phyloP scores from a whole-genome alignment of 2,888 invertebrate genomes.

The Pollenia griseotomentosa region DNA sequence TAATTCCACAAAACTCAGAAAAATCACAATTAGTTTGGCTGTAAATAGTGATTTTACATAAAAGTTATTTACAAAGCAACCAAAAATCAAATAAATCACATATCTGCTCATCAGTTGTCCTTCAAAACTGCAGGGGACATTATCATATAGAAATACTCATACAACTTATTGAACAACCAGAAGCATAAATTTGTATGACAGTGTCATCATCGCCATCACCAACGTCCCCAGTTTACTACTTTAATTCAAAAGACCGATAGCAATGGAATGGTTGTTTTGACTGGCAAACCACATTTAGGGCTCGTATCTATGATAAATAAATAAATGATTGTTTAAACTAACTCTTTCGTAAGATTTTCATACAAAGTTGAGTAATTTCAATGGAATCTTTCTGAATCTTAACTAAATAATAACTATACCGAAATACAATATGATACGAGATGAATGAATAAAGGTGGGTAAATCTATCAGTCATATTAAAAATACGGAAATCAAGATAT shows the following conservation, averaged over 20 bases:
- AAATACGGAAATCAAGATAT: too few species aligned
- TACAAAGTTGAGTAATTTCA: slow-evolving; percentile 32
- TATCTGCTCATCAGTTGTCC: background rate
- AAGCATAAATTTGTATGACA: slow-evolving; percentile 25
- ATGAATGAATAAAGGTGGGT: slow-evolving; percentile 14
- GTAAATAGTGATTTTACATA: too few species aligned
- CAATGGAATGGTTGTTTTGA: slow-evolving; percentile 2
- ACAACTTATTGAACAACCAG: slow-evolving; percentile 13
- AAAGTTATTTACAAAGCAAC: too few species aligned
- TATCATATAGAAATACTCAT: background rate
- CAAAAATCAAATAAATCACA: too few species aligned
- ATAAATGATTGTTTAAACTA: slow-evolving; percentile 30
- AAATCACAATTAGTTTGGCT: too few species aligned
- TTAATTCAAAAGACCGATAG: background rate
- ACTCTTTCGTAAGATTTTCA: slow-evolving; percentile 24
- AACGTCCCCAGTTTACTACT: background rate
- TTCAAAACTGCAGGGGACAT: slow-evolving; percentile 13
- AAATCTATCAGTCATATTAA: background rate
- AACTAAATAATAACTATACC: background rate
- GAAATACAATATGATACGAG: background rate
- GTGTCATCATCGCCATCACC: slow-evolving; percentile 25
- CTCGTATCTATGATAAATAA: slow-evolving; percentile 32
- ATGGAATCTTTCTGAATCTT: slow-evolving; percentile 24
- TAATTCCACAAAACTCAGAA: too few species aligned
- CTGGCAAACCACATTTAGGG: slow-evolving; percentile 32